Evolutionary conservation across 2,797 vertebrate species (phyloP), one percentile per base, ranked within the genome.

Genomic region (Antennarius maculatus): DNA sequence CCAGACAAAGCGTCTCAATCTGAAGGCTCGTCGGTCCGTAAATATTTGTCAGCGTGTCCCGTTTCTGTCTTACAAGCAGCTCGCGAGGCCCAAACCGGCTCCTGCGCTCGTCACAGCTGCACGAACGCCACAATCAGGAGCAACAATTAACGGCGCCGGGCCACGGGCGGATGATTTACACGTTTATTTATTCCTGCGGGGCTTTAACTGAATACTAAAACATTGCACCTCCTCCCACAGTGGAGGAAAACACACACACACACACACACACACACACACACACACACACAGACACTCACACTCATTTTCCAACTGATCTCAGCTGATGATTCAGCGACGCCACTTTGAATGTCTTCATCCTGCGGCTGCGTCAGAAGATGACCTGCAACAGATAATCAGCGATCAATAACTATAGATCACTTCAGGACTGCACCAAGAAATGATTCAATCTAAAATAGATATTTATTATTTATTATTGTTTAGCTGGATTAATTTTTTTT

Each of bases 351-450:
- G 45, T 51, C 46, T 54, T 54, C 64, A 27, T 68, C 51, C 27
- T 12, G 56, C 45, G 4, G 48, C 46, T 37, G 34, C 8, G 31
- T 70, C 63, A 50, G 61, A 27, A 56, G 7, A 15, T 61, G 57
- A 81, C 80, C 85, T 91, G 82, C 56, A 86, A 86, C 13, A 86
- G 46, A 82, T 17, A 71, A 60, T 66, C 50, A 50, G 15, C 5
- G 27, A 71, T 77, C 16, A 79, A 42, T 47, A 15, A 53, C 13
- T 57, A 61, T 31, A 54, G 59, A 66, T 43, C 31, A 43, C 34
- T 6, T 2, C 12, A 14, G 2, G 16, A 7, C 23, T 49, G 17
- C 23, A 15, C 27, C 2, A 28, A 15, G 16, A 42, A 3, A 50
- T 54, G 10, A 23, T 28, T 14, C n/a, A 8, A 37, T 51, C 1